phyloP scores from a whole-genome alignment of 2,888 invertebrate species.

The Belgica antarctica region DNA sequence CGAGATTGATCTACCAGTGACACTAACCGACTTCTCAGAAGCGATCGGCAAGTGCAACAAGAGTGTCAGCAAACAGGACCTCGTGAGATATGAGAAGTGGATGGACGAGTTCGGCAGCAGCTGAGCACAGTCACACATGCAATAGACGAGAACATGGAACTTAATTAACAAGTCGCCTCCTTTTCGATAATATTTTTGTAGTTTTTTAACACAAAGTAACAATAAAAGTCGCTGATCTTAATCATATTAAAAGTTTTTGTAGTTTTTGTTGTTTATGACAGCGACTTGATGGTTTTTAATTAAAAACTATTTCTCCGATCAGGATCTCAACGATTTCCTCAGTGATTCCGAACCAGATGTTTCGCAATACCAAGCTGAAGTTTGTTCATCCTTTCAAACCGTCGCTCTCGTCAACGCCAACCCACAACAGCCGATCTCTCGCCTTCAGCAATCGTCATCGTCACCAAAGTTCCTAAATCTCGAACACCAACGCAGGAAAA shows the following conservation, averaged over 20 bases:
- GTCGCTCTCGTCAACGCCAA: slow-evolving; percentile 51
- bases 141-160: background rate
- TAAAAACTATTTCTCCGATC: slow-evolving; percentile 1
- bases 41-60: slow-evolving; percentile 95
- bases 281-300: background rate
- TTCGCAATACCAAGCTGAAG: slow-evolving; percentile 55
- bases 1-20: slow-evolving; percentile 91
- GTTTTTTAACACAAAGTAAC: background rate
- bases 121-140: slow-evolving; percentile 30
- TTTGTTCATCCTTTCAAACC: slow-evolving; percentile 53
- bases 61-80: slow-evolving; percentile 86
- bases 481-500: slow-evolving; percentile 45
- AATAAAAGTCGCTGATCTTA: background rate
- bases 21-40: slow-evolving; percentile 85
- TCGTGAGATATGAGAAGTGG: slow-evolving; percentile 95
- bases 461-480: slow-evolving; percentile 41
- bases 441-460: slow-evolving; percentile 20
- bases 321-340: slow-evolving; percentile 41
- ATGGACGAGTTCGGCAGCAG: slow-evolving; percentile 85
- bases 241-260: background rate
- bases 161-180: slow-evolving; percentile 1
- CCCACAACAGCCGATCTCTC: slow-evolving; percentile 31
- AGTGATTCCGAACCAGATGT: slow-evolving; percentile 54
- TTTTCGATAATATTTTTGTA: background rate
- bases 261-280: background rate